These are phyloP conservation scores for Artibeus lituratus DNA, from an alignment of 2,797 vertebrate species.

Conservation along the genomic window DNA sequence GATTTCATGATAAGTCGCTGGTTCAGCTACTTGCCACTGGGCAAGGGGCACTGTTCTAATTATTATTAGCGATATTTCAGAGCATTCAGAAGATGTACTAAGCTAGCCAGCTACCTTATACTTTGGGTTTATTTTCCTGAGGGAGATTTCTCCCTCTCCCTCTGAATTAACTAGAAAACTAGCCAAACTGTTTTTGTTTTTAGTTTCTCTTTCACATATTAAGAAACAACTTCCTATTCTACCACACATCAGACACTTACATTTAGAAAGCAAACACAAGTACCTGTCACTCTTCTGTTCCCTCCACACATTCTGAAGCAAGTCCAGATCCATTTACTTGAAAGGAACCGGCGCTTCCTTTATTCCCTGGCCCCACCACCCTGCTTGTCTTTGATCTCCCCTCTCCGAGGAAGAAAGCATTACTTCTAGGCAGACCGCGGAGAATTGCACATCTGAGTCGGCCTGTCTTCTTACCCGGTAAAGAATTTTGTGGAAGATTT, in stretches of 20 bases:
- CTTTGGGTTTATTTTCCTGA: background rate
- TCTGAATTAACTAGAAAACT: background rate
- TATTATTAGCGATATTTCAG: background rate
- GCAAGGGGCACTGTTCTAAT: background rate
- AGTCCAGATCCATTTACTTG: background rate
- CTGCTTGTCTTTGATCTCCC: background rate
- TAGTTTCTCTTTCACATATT: background rate
- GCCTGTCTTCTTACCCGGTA: background rate
- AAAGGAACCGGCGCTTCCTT: background rate
- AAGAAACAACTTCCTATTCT: background rate
- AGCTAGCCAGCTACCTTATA: background rate
- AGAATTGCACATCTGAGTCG: background rate
- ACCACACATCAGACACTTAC: background rate
- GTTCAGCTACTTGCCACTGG: background rate
- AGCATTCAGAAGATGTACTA: background rate
- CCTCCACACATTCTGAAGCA: background rate
- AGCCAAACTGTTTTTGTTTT: background rate
- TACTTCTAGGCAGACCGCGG: background rate
- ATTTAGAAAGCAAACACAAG: background rate
- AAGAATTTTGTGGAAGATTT: background rate
- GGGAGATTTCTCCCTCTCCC: background rate
- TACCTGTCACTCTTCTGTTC: background rate
- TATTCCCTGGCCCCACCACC: background rate
- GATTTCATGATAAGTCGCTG: background rate
- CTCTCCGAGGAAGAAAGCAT: background rate